Conservation (phyloP, 2,888 invertebrate species). For the Drosophila sordidula region DNA sequence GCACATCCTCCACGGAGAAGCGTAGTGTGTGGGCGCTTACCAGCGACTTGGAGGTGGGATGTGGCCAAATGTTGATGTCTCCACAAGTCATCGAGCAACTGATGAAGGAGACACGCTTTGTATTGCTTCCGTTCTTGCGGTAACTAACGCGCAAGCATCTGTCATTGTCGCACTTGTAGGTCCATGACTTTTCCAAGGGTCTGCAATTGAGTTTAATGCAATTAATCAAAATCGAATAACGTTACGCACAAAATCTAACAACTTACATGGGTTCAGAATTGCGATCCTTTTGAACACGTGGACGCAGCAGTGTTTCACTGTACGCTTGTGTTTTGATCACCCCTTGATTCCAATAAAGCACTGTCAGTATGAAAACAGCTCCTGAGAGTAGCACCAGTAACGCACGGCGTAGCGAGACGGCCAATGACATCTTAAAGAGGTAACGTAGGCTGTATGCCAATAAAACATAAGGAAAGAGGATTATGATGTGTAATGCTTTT, state of each 20-base stretch:
- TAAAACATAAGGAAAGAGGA: constrained; percentile 8
- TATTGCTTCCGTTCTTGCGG: constrained; percentile 22
- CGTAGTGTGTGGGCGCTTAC: constrained; percentile 88
- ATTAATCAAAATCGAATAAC: background rate
- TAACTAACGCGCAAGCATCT: constrained; percentile 88
- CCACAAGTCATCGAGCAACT: constrained; percentile 93
- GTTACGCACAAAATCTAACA: too few relatives aligned
- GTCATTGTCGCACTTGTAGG: constrained; percentile 90
- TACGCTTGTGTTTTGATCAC: constrained; percentile 85
- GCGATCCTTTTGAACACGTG: constrained; percentile 67
- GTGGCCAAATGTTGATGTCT: constrained; percentile 90
- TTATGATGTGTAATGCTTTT: constrained; percentile 2
- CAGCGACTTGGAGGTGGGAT: constrained; percentile 90
- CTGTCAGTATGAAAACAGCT: constrained; percentile 87
- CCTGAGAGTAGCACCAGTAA: constrained; percentile 86
- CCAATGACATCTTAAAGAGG: constrained; percentile 84
- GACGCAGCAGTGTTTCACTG: constrained; percentile 83
- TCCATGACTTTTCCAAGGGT: constrained; percentile 88
- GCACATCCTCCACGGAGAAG: constrained; percentile 84
- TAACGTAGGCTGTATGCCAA: constrained; percentile 81
- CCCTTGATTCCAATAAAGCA: constrained; percentile 88
- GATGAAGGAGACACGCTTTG: constrained; percentile 87
- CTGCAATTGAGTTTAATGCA: constrained; percentile 51
- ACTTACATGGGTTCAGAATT: constrained; percentile 79
- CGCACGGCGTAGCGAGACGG: constrained; percentile 86